Conservation (phyloP, 2,888 invertebrate species). For the Branchipolynoe longqiensis region DNA sequence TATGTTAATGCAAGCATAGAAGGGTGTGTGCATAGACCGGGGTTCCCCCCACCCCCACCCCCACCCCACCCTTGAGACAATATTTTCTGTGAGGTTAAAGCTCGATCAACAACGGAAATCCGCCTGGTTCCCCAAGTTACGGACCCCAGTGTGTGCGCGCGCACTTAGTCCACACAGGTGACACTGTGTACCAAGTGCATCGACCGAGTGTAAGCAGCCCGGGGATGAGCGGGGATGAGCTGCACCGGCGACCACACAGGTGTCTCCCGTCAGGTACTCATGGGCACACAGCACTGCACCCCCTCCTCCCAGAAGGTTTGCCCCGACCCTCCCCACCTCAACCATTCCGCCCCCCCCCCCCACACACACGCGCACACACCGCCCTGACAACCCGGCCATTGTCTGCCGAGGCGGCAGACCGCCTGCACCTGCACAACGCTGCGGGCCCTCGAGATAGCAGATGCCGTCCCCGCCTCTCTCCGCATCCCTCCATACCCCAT, state of each 20-base stretch:
- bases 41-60: no score
- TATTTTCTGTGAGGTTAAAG: no score
- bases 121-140: no score
- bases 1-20: no score
- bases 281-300: conserved; percentile 15
- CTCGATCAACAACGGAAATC: no score
- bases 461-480: not conserved
- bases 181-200: not conserved
- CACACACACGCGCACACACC: not conserved
- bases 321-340: not conserved
- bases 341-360: not conserved
- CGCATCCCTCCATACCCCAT: no score
- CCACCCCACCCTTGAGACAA: no score
- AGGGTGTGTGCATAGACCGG: no score
- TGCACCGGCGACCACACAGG: conserved; percentile 3
- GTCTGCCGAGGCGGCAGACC: not conserved
- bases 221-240: conserved; percentile 9
- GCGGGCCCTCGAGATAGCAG: not conserved
- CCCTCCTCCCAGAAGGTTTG: no score
- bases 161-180: not conserved
- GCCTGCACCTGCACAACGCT: not conserved
- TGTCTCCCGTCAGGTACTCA: conserved; percentile 22
- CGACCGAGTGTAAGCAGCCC: conserved; percentile 1
- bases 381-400: conserved; percentile 15
- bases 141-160: no score